Evolutionary conservation across 2,888 invertebrate species (phyloP).

Genomic region (Lycocerus yunnanus): DNA sequence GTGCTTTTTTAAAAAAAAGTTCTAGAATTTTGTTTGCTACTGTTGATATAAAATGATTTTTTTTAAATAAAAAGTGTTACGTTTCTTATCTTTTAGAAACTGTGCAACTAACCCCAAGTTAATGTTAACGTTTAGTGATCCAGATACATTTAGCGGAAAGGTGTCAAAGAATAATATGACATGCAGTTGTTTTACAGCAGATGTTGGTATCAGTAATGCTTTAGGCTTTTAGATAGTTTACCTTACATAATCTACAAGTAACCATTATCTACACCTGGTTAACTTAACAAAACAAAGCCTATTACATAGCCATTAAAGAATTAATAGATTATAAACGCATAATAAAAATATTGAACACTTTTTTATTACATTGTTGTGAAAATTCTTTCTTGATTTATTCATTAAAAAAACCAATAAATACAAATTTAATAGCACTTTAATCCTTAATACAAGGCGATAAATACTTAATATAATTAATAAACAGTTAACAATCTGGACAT

Average conservation of each 20-base stretch:
- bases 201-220: constrained; percentile 25
- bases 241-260: constrained; percentile 19
- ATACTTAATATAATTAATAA: no score
- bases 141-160: constrained; percentile 27
- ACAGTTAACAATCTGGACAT: no score
- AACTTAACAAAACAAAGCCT: constrained; percentile 2
- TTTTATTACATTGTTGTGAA: not conserved
- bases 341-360: not conserved
- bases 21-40: no score
- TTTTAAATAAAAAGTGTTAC: no score
- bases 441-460: no score
- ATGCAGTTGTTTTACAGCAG: constrained; percentile 29
- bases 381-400: not conserved
- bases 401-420: not conserved
- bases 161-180: constrained; percentile 29
- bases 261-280: constrained; percentile 21
- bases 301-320: not conserved
- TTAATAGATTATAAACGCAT: not conserved
- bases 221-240: constrained; percentile 19
- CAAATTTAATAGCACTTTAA: not conserved
- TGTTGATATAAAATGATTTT: no score
- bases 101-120: not conserved
- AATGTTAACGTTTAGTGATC: constrained; percentile 7
- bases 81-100: not conserved
- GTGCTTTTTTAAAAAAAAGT: no score